phyloP scores from a whole-genome alignment of 1,140 invertebrate genomes.

The Hylaeus volcanicus region DNA sequence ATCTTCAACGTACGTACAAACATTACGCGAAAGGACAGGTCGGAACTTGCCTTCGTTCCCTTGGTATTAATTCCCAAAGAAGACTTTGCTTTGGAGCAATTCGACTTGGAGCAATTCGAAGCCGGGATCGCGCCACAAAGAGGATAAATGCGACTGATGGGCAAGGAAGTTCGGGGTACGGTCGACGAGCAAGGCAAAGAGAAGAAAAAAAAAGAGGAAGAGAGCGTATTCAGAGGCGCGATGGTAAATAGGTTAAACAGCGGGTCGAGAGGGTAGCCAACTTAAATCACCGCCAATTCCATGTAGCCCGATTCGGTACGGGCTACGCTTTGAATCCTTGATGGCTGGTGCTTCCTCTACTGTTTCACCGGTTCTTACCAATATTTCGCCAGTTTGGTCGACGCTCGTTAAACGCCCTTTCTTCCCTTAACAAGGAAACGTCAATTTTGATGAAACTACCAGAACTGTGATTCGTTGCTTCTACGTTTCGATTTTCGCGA shows the following conservation, averaged over 20 bases:
- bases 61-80: too few species aligned
- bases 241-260: slow-evolving; percentile 69
- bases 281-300: slow-evolving; percentile 67
- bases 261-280: slow-evolving; percentile 62
- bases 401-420: too few species aligned
- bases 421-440: too few species aligned
- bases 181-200: background rate
- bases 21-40: too few species aligned
- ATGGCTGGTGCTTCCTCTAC: slow-evolving; percentile 8
- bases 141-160: slow-evolving; percentile 58
- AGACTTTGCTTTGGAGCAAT: too few species aligned
- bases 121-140: slow-evolving; percentile 47
- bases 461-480: too few species aligned
- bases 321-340: slow-evolving; percentile 45
- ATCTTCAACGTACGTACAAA: too few species aligned
- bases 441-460: too few species aligned
- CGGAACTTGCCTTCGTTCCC: too few species aligned
- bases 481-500: too few species aligned
- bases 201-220: slow-evolving; percentile 9
- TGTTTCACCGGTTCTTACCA: background rate
- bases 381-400: background rate
- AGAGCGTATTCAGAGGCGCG: slow-evolving; percentile 37
- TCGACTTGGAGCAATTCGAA: background rate
- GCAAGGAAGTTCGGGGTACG: slow-evolving; percentile 48
- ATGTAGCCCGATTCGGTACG: slow-evolving; percentile 54